These are phyloP conservation scores for Ctenoplectra terminalis DNA, from an alignment of 1,140 invertebrate genomes.

Conservation along the genomic window DNA sequence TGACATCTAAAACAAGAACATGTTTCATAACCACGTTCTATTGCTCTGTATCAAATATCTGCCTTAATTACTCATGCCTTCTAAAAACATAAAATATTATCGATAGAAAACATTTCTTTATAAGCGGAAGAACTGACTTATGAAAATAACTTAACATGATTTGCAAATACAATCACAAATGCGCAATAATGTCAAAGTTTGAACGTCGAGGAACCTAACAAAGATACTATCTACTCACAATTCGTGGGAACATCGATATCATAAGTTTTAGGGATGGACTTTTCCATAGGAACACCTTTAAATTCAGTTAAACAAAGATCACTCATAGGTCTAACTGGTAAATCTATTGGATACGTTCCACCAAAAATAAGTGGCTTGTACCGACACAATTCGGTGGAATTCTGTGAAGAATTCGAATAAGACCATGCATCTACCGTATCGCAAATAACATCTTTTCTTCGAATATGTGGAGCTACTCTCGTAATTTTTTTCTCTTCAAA, in stretches of 20 bases:
- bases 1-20: constrained; percentile 46
- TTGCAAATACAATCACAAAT: constrained; percentile 10
- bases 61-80: neutral
- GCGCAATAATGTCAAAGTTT: neutral
- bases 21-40: constrained; percentile 24
- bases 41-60: constrained; percentile 42
- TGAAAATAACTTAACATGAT: constrained; percentile 4
- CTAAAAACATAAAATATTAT: constrained; percentile 19
- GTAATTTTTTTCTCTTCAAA: constrained; percentile 80
- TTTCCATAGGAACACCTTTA: constrained; percentile 33
- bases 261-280: constrained; percentile 82
- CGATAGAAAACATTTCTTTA: neutral
- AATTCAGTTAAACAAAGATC: constrained; percentile 38
- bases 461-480: constrained; percentile 79
- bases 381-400: constrained; percentile 39
- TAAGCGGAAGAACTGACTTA: constrained; percentile 4
- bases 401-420: constrained; percentile 52
- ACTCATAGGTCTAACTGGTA: constrained; percentile 81
- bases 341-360: constrained; percentile 91
- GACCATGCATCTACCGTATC: constrained; percentile 86
- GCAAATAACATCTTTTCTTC: constrained; percentile 84
- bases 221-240: constrained; percentile 58
- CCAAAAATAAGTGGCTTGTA: constrained; percentile 89
- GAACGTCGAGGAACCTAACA: constrained; percentile 6
- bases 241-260: constrained; percentile 85